A percentile compares a stretch with the other conserved stretches of the same genome.
These are phyloP conservation scores for Dermochelys coriacea DNA, from an alignment of 2,797 vertebrate genomes.

Conservation along the genomic window DNA sequence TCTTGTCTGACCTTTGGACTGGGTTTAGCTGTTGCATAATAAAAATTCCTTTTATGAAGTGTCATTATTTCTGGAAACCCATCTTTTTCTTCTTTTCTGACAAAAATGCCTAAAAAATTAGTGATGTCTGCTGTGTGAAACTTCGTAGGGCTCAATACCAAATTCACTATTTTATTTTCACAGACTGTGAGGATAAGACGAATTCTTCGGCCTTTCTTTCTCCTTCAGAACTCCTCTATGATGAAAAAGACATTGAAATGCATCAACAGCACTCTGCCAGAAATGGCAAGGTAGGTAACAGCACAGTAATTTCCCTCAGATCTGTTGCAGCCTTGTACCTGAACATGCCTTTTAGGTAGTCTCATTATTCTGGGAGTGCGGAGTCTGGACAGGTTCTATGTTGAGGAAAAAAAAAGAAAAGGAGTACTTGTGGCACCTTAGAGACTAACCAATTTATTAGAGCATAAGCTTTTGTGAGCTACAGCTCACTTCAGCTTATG, in stretches of 20 bases:
- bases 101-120: not conserved
- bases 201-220: conserved; percentile 93
- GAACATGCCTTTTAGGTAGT: not conserved
- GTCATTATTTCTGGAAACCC: accelerated
- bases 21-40: not conserved
- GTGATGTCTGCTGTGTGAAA: not conserved
- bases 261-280: conserved; percentile 92
- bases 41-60: not conserved
- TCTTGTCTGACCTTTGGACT: not conserved
- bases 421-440: too few species aligned
- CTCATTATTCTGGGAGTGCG: not conserved
- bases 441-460: too few species aligned
- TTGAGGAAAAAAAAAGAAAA: too few species aligned
- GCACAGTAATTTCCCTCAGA: not conserved
- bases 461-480: too few species aligned
- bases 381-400: not conserved
- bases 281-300: conserved; percentile 90
- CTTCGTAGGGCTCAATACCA: not conserved
- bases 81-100: not conserved
- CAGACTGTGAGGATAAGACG: conserved; percentile 89
- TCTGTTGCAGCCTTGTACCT: not conserved
- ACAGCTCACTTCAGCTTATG: too few species aligned
- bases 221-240: conserved; percentile 96
- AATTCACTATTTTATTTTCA: not conserved
- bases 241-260: conserved; percentile 99